A percentile compares a stretch with the other conserved stretches of the same genome.
phyloP scores from a whole-genome alignment of 2,113 vertebrate genomes.

The Dasyprocta punctata region DNA sequence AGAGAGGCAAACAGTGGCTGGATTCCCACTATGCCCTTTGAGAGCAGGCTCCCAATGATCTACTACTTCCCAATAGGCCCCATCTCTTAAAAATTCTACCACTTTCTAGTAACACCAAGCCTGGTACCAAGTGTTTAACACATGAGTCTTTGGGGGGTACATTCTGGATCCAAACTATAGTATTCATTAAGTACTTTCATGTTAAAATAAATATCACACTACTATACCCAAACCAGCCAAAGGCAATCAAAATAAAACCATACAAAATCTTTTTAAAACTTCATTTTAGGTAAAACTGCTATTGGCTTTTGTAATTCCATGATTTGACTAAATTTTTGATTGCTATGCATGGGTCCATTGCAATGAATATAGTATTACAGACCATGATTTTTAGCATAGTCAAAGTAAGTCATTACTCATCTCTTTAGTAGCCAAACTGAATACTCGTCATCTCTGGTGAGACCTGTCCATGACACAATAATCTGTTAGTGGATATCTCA shows the following conservation, averaged over 20 bases:
- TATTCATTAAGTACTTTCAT: not conserved
- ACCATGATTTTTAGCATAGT: not conserved
- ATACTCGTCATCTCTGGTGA: not conserved
- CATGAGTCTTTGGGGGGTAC: not conserved
- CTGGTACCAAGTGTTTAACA: not conserved
- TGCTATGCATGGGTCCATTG: not conserved
- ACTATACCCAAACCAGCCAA: not conserved
- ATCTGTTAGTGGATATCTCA: not conserved
- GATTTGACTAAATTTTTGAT: slow-evolving; percentile 7
- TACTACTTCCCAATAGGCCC: not conserved
- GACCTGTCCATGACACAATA: not conserved
- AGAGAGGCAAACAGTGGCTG: not conserved
- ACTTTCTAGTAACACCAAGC: not conserved
- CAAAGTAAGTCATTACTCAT: not conserved
- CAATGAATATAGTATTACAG: not conserved
- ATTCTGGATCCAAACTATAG: not conserved
- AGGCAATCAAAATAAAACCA: not conserved
- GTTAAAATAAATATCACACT: not conserved
- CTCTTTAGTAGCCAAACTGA: not conserved
- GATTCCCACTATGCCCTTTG: not conserved
- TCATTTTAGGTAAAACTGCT: not conserved
- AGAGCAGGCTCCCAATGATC: not conserved
- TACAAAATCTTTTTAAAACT: not conserved
- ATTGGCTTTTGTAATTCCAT: not conserved
- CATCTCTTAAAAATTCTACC: not conserved